Percentiles rank a stretch among this genome's conserved stretches.
Conservation (phyloP, 2,888 invertebrate genomes). For the Agonum fuliginosum region DNA sequence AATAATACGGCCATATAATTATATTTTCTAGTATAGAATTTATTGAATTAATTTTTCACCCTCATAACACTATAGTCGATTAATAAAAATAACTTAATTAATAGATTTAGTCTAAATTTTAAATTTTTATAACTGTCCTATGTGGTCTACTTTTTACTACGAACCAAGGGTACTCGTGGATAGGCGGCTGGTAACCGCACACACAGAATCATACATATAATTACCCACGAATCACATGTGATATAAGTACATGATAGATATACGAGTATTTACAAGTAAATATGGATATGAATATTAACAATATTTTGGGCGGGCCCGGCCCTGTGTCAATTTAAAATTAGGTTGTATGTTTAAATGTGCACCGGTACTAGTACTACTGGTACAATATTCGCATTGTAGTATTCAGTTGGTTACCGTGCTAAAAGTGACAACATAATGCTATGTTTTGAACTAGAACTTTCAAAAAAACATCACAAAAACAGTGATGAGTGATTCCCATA, state of each 20-base stretch:
- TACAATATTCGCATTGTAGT: conserved; percentile 47
- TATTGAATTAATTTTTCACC: too few species aligned
- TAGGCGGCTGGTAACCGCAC: too few species aligned
- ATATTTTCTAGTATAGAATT: too few species aligned
- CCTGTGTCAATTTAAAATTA: conserved; percentile 37
- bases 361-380: conserved; percentile 39
- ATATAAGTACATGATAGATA: background rate
- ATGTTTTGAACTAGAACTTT: conserved; percentile 9
- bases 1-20: too few species aligned
- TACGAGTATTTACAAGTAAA: background rate
- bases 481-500: background rate
- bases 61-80: too few species aligned
- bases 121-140: too few species aligned
- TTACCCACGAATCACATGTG: background rate
- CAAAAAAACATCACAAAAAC: conserved; percentile 2
- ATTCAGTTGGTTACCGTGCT: conserved; percentile 51
- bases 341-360: conserved; percentile 51
- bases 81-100: too few species aligned
- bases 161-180: too few species aligned
- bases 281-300: too few species aligned
- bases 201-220: too few species aligned
- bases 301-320: background rate
- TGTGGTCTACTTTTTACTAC: too few species aligned
- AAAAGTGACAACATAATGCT: conserved; percentile 35
- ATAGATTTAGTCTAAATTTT: too few species aligned